Percentiles rank a stretch among this genome's conserved stretches.
These are phyloP conservation scores for Trichonephila clavipes DNA, from an alignment of 1,140 invertebrate species.

Conservation along the genomic window DNA sequence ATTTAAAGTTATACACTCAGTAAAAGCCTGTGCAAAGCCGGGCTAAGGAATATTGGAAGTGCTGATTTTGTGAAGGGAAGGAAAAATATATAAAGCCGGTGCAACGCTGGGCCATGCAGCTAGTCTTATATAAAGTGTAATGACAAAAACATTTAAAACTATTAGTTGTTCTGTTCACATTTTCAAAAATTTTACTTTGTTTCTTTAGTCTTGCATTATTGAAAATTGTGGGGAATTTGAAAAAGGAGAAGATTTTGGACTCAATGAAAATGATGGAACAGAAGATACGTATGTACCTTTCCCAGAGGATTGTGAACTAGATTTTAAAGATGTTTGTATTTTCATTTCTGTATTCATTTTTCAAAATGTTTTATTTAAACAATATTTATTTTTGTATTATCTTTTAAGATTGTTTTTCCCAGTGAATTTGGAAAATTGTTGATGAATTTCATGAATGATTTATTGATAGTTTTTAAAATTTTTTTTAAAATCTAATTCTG, in stretches of 20 bases:
- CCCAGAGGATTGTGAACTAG: constrained; percentile 85
- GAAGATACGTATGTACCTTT: constrained; percentile 87
- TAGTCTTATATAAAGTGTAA: not conserved
- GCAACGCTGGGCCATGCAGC: no score
- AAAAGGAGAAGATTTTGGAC: constrained; percentile 84
- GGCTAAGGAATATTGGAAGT: no score
- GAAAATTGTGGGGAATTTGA: constrained; percentile 87
- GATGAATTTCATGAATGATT: no score
- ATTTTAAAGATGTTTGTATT: constrained; percentile 76
- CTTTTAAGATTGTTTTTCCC: no score
- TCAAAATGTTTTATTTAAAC: not conserved
- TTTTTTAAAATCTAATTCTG: no score
- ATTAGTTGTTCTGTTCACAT: no score
- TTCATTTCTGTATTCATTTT: not conserved
- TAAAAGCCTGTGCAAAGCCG: no score
- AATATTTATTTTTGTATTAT: not conserved
- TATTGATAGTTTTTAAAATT: no score
- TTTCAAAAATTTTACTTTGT: not conserved
- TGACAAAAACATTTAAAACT: not conserved
- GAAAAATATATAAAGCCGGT: no score
- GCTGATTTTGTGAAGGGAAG: no score
- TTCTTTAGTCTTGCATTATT: constrained; percentile 56
- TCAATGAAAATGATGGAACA: constrained; percentile 87
- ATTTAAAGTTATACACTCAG: no score
- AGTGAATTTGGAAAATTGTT: no score